Evolutionary conservation across 2,797 vertebrate species (phyloP).

Genomic region (Gymnodraco acuticeps): DNA sequence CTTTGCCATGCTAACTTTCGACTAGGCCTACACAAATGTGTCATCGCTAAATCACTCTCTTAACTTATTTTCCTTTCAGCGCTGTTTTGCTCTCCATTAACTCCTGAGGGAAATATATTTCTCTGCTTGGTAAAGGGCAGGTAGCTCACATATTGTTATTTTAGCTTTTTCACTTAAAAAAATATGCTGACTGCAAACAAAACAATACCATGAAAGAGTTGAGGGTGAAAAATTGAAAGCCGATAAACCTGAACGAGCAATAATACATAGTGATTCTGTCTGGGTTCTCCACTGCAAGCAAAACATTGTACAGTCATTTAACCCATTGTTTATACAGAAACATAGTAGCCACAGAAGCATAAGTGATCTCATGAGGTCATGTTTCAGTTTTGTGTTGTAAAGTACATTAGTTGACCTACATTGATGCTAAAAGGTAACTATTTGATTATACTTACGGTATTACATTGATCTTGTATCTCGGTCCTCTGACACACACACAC

Average conservation of each 20-base stretch:
- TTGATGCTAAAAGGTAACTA: background rate
- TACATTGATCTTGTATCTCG: constrained; percentile 3
- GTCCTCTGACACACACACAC: constrained; percentile 20
- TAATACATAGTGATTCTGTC: background rate
- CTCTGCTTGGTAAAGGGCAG: background rate
- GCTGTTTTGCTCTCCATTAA: background rate
- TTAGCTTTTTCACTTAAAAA: background rate
- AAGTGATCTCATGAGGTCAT: background rate
- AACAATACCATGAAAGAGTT: background rate
- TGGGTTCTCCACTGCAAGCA: background rate
- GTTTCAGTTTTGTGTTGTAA: background rate
- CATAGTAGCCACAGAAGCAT: background rate
- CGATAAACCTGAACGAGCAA: background rate
- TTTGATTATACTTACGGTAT: rapidly evolving
- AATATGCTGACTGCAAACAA: background rate
- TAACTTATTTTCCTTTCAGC: background rate
- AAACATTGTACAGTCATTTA: background rate
- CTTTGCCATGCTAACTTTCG: too few relatives aligned
- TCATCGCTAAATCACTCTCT: too few relatives aligned
- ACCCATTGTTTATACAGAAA: background rate
- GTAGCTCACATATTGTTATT: background rate
- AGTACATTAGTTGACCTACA: background rate
- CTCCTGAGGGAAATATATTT: background rate
- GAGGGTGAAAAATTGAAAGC: background rate
- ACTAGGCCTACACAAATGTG: too few relatives aligned